Evolutionary conservation across 2,888 invertebrate genomes (phyloP).

Genomic region (Ophion slaviceki): DNA sequence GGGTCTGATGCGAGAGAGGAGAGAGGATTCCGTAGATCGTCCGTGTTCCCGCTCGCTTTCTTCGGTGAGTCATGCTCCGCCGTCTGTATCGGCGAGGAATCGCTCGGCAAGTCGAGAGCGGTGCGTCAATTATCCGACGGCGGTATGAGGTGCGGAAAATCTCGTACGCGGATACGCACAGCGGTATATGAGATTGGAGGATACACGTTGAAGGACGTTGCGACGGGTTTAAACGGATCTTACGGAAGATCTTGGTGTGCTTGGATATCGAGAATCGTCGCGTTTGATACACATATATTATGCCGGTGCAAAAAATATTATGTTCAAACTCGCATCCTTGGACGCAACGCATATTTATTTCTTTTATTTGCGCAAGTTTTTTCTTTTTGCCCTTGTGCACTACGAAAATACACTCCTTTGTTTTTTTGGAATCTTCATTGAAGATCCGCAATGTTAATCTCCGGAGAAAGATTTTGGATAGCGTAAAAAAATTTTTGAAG

Average conservation of each 20-base stretch:
- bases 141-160: not conserved
- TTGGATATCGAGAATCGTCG: not conserved
- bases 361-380: too few species aligned
- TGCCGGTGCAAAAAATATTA: not conserved
- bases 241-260: conserved; percentile 40
- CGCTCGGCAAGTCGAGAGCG: not conserved
- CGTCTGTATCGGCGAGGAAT: not conserved
- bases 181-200: conserved; percentile 5
- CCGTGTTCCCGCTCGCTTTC: conserved; percentile 31
- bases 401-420: too few species aligned
- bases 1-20: not conserved
- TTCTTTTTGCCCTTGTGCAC: too few species aligned
- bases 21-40: not conserved
- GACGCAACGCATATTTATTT: too few species aligned
- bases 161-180: conserved; percentile 23
- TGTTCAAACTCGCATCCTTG: not conserved
- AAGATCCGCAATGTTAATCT: too few species aligned
- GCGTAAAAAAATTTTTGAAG: too few species aligned
- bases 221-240: conserved; percentile 33
- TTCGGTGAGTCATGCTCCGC: conserved; percentile 45
- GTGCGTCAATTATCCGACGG: not conserved
- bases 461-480: too few species aligned
- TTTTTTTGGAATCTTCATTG: too few species aligned
- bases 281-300: not conserved
- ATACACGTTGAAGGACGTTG: conserved; percentile 42